Conservation (phyloP, 2,888 invertebrate species). For the Alsophila aescularia region DNA sequence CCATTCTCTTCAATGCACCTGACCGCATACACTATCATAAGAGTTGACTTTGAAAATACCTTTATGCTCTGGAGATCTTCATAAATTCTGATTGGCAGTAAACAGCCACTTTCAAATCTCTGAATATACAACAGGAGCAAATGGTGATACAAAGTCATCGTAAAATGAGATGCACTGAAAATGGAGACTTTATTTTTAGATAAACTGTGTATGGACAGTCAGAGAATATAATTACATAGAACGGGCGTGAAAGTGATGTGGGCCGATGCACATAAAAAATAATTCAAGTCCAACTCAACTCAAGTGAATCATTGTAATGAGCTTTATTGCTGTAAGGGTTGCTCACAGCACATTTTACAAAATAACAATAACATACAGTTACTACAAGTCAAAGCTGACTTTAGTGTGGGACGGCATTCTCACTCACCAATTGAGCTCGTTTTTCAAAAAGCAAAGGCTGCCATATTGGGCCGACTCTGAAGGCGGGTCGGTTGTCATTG, state of each 20-base stretch:
- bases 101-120: background rate
- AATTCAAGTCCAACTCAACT: too few relatives aligned
- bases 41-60: background rate
- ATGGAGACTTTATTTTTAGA: conserved; percentile 6
- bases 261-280: too few relatives aligned
- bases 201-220: background rate
- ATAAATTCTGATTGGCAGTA: conserved; percentile 7
- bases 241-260: background rate
- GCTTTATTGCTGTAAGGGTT: too few relatives aligned
- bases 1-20: conserved; percentile 6
- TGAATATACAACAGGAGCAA: background rate
- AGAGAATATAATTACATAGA: background rate
- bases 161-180: conserved; percentile 6
- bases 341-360: too few relatives aligned
- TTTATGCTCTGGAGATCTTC: background rate
- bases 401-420: too few relatives aligned
- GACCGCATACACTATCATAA: conserved; percentile 14
- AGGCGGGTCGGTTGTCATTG: too few relatives aligned
- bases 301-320: too few relatives aligned
- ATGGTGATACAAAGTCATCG: background rate
- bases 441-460: too few relatives aligned
- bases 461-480: too few relatives aligned
- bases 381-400: too few relatives aligned
- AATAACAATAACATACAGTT: too few relatives aligned
- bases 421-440: too few relatives aligned